Percentiles rank a stretch among this genome's conserved stretches.
Evolutionary conservation across 2,113 vertebrate species (phyloP).

Genomic region (Gracilinanus agilis): DNA sequence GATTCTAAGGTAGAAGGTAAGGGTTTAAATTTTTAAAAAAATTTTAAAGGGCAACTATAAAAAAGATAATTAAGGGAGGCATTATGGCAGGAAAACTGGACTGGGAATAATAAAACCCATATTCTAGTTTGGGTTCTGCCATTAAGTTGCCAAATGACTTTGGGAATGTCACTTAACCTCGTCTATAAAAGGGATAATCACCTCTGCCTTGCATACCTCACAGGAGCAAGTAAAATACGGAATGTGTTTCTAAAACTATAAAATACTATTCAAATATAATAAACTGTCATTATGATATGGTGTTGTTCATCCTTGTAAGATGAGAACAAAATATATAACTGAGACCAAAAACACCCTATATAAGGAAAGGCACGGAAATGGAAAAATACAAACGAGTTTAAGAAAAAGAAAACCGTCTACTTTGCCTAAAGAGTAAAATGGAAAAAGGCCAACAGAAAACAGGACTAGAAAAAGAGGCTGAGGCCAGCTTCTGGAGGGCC

Average conservation of each 20-base stretch:
- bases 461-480: neutral
- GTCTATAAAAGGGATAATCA: constrained; percentile 21
- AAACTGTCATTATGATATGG: constrained; percentile 26
- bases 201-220: neutral
- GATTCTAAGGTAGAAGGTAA: no score
- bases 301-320: neutral
- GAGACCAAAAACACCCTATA: neutral
- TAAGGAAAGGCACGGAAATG: neutral
- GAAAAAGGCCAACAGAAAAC: neutral
- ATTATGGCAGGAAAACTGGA: neutral
- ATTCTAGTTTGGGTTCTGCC: neutral
- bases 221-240: neutral
- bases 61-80: constrained; percentile 36
- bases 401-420: neutral
- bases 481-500: neutral
- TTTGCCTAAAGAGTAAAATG: neutral
- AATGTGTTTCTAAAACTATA: constrained; percentile 33
- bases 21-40: constrained; percentile 42
- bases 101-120: constrained; percentile 20
- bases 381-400: neutral
- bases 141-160: constrained; percentile 11
- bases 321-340: neutral
- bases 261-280: constrained; percentile 12
- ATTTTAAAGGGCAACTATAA: neutral
- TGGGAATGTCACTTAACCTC: constrained; percentile 7